phyloP scores from a whole-genome alignment of 2,797 vertebrate species.

The Ibycter americanus region DNA sequence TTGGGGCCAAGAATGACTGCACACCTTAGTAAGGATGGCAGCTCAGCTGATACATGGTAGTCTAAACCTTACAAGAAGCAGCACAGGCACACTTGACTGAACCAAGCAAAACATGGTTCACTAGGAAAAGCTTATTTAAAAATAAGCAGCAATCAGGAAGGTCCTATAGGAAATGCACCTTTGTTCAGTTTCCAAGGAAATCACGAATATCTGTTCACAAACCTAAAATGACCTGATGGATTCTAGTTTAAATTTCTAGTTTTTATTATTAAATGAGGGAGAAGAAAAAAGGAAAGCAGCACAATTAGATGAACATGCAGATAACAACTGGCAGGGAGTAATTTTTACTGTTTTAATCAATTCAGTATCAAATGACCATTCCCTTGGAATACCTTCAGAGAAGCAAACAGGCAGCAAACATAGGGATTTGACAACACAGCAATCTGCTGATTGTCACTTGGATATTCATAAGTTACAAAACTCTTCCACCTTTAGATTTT shows the following conservation, averaged over 20 bases:
- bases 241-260: neutral
- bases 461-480: conserved; percentile 63
- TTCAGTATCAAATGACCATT: neutral
- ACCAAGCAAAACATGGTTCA: neutral
- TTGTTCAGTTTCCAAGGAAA: neutral
- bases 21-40: neutral
- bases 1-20: neutral
- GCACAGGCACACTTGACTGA: neutral
- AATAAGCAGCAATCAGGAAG: neutral
- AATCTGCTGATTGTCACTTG: neutral
- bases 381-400: conserved; percentile 61
- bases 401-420: conserved; percentile 22
- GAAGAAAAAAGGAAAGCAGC: conserved; percentile 31
- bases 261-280: conserved; percentile 29
- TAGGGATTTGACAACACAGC: neutral
- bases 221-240: neutral
- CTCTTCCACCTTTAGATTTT: conserved; percentile 68
- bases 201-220: neutral
- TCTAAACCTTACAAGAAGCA: neutral
- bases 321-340: neutral
- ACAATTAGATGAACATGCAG: neutral
- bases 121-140: neutral
- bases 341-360: conserved; percentile 19
- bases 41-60: rapidly evolving
- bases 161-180: neutral